A percentile compares a stretch with the other conserved stretches of the same genome.
Conservation (phyloP, 2,797 vertebrate genomes). For the Mus minutoides region DNA sequence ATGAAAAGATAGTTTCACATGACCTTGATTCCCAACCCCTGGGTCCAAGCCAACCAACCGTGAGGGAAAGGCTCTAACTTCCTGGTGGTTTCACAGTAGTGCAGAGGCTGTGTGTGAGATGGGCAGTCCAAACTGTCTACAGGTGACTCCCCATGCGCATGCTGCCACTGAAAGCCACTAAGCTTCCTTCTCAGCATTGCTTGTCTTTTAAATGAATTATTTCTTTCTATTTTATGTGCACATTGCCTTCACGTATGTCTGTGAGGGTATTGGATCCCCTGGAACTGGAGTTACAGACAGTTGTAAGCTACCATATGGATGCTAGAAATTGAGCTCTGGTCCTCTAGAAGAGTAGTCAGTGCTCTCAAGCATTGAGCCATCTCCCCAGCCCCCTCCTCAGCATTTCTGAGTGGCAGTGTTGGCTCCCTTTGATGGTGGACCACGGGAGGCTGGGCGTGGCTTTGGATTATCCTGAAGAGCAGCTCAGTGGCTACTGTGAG, state of each 20-base stretch:
- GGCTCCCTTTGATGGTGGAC: no score
- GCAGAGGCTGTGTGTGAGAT: background rate
- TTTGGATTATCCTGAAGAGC: background rate
- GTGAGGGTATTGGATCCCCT: background rate
- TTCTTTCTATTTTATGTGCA: background rate
- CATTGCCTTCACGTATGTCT: background rate
- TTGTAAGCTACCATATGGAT: background rate
- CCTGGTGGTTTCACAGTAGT: background rate
- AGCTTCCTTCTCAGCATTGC: background rate
- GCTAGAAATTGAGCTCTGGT: background rate
- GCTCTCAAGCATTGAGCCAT: background rate
- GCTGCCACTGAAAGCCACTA: background rate
- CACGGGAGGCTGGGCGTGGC: background rate
- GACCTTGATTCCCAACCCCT: background rate
- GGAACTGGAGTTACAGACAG: background rate
- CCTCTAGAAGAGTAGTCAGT: background rate
- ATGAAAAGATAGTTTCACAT: background rate
- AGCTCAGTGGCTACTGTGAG: no score
- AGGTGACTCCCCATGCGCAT: background rate
- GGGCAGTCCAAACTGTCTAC: background rate
- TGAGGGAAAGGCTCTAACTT: rapidly evolving
- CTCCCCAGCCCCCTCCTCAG: background rate
- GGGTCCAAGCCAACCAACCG: rapidly evolving
- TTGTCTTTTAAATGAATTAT: background rate
- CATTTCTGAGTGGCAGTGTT: background rate